Evolutionary conservation across 2,888 invertebrate species (phyloP).

Genomic region (Octonoba sinensis): DNA sequence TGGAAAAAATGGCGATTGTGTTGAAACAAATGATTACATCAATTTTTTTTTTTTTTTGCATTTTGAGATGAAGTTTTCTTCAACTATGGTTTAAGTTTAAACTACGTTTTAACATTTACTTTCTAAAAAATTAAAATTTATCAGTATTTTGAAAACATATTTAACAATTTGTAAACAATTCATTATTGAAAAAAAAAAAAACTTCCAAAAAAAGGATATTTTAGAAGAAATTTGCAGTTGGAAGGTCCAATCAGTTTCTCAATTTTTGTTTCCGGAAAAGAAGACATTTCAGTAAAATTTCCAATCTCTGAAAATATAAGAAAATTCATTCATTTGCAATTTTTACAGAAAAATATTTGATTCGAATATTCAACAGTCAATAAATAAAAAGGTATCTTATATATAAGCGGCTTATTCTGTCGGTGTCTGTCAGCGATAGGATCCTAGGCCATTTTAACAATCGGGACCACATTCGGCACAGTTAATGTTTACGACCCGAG

Average conservation of each 20-base stretch:
- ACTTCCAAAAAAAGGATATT: conserved; percentile 64
- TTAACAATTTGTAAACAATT: not conserved
- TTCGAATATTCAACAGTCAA: no score
- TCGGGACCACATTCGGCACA: no score
- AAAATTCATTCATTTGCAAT: not conserved
- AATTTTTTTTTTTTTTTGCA: no score
- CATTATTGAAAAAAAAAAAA: not conserved
- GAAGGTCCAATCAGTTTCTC: conserved; percentile 83
- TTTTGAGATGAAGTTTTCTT: no score
- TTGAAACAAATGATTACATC: no score
- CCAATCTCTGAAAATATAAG: conserved; percentile 70
- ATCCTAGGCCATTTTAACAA: no score
- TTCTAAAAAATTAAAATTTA: not conserved
- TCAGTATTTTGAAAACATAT: not conserved
- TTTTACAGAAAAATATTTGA: not conserved
- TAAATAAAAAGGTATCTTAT: no score
- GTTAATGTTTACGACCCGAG: no score
- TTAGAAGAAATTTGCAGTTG: conserved; percentile 66
- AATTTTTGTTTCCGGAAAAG: conserved; percentile 95
- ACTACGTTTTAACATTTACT: not conserved
- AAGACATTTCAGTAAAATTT: conserved; percentile 96
- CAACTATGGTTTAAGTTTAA: not conserved
- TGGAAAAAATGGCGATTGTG: no score
- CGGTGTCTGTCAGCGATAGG: no score
- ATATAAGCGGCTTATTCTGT: no score